A percentile compares a stretch with the other conserved stretches of the same genome.
Conservation (phyloP, 1,140 invertebrate genomes). For the Pseudomyrmex cubaensis region DNA sequence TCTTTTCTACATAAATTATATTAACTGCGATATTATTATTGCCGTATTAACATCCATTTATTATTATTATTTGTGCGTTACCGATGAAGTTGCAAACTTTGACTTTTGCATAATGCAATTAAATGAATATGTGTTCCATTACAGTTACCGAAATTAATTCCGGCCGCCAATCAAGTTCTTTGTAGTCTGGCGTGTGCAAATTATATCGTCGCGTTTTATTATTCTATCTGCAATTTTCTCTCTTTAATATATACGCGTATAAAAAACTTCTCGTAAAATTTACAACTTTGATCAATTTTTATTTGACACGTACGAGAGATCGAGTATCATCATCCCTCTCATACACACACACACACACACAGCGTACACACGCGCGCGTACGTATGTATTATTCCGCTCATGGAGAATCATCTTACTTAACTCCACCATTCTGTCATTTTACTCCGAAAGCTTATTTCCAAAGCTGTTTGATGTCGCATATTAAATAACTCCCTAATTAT, state of each 20-base stretch:
- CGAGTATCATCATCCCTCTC: too few relatives aligned
- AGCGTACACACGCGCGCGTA: too few relatives aligned
- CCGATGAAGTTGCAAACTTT: constrained; percentile 18
- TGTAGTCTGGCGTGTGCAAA: background rate
- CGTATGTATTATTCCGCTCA: background rate
- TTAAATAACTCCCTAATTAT: constrained; percentile 49
- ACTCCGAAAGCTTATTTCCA: background rate
- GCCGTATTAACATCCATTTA: constrained; percentile 34
- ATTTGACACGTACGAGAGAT: background rate
- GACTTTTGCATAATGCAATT: constrained; percentile 8
- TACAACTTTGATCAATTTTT: background rate
- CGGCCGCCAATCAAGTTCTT: constrained; percentile 4
- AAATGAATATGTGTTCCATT: constrained; percentile 40
- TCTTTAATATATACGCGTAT: background rate
- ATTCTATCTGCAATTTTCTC: background rate
- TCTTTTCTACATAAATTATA: constrained; percentile 13
- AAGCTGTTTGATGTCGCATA: constrained; percentile 18
- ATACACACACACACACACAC: too few relatives aligned
- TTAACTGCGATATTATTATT: constrained; percentile 37
- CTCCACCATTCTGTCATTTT: background rate
- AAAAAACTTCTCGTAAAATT: background rate
- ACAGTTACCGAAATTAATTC: constrained; percentile 37
- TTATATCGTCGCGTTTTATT: background rate
- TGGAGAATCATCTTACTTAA: background rate
- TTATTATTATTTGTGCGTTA: constrained; percentile 38